phyloP scores from a whole-genome alignment of 2,888 invertebrate genomes.

The Operophtera brumata region DNA sequence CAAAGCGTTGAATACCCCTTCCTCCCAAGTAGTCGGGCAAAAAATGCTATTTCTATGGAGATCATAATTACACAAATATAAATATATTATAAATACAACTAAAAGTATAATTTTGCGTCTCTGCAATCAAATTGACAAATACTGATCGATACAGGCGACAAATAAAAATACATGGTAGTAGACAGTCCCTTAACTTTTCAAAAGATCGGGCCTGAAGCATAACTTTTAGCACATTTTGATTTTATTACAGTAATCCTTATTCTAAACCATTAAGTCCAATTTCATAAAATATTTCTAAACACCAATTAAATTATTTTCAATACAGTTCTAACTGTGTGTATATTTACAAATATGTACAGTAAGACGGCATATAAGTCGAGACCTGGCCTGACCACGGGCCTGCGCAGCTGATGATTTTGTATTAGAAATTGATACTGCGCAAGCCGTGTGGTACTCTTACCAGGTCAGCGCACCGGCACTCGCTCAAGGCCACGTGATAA shows the following conservation, averaged over 20 bases:
- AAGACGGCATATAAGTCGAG: too few species aligned
- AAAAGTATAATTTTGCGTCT: slow-evolving; percentile 2
- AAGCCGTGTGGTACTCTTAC: too few species aligned
- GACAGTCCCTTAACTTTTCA: slow-evolving; percentile 2
- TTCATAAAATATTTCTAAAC: neutral
- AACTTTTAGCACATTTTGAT: slow-evolving; percentile 17
- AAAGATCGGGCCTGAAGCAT: slow-evolving; percentile 4
- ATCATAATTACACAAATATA: slow-evolving; percentile 20
- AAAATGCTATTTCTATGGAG: slow-evolving; percentile 22
- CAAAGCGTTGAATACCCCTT: too few species aligned
- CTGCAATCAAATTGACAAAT: slow-evolving; percentile 10
- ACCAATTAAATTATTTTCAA: neutral
- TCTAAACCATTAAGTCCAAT: neutral
- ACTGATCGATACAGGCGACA: slow-evolving; percentile 1
- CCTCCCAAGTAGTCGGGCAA: neutral
- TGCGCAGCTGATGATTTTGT: too few species aligned
- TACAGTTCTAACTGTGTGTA: neutral
- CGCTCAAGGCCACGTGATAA: too few species aligned
- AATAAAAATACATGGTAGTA: slow-evolving; percentile 1
- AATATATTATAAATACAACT: slow-evolving; percentile 11
- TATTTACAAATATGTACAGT: neutral
- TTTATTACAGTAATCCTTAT: neutral
- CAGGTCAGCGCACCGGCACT: too few species aligned
- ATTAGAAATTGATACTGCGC: too few species aligned
- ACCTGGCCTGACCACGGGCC: too few species aligned